Conservation (phyloP, 1,140 invertebrate species). For the Anthonomus grandis region DNA sequence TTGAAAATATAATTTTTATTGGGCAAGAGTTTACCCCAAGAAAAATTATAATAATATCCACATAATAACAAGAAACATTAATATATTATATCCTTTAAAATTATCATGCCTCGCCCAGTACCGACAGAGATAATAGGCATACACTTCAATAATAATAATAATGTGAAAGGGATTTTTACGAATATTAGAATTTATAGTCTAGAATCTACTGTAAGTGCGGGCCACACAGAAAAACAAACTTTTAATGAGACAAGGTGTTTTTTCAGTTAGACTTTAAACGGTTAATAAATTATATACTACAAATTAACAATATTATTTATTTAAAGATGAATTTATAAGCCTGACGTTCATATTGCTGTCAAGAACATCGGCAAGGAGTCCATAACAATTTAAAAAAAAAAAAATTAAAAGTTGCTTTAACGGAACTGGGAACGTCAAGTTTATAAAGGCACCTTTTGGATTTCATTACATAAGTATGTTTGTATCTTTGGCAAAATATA, state of each 20-base stretch:
- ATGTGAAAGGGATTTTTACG: constrained; percentile 40
- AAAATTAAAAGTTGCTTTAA: too few species aligned
- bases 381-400: neutral
- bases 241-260: neutral
- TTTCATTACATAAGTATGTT: too few species aligned
- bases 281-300: neutral
- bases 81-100: constrained; percentile 47
- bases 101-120: constrained; percentile 48
- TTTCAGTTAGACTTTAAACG: neutral
- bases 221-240: constrained; percentile 23
- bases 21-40: neutral
- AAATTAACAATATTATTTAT: too few species aligned
- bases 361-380: neutral
- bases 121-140: constrained; percentile 47
- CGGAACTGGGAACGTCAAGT: too few species aligned
- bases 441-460: too few species aligned
- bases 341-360: neutral
- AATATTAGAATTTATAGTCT: constrained; percentile 37
- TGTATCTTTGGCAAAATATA: too few species aligned
- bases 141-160: constrained; percentile 35
- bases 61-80: constrained; percentile 51
- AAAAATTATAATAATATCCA: constrained; percentile 44
- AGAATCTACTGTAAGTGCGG: constrained; percentile 42
- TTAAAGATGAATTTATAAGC: neutral
- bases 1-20: neutral